Percentiles rank a stretch among this genome's conserved stretches.
phyloP scores from a whole-genome alignment of 2,113 vertebrate species.

The Mola mola region DNA sequence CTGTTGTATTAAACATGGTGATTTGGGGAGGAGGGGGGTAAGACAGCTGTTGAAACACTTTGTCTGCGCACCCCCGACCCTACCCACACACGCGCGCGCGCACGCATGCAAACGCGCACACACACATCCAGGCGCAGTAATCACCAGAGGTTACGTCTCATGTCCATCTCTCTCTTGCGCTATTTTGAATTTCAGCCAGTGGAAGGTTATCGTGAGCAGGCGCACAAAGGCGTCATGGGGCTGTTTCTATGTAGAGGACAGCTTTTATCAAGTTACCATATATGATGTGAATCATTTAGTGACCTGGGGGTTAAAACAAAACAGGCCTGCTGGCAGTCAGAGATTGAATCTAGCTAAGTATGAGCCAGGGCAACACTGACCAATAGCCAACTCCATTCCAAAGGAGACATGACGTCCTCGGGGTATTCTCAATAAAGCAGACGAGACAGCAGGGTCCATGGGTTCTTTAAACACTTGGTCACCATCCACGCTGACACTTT shows the following conservation, averaged over 20 bases:
- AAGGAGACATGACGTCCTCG: conserved; percentile 52
- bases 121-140: conserved; percentile 28
- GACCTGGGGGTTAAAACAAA: conserved; percentile 56
- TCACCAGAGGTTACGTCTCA: conserved; percentile 11
- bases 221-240: background rate
- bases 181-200: conserved; percentile 27
- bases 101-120: conserved; percentile 21
- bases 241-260: conserved; percentile 29
- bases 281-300: conserved; percentile 54
- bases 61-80: conserved; percentile 41
- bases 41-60: conserved; percentile 71
- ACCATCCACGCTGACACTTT: conserved; percentile 37
- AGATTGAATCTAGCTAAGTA: conserved; percentile 54
- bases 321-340: conserved; percentile 44
- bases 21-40: conserved; percentile 13
- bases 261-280: conserved; percentile 49
- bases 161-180: conserved; percentile 45
- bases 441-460: conserved; percentile 32
- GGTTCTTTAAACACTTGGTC: conserved; percentile 55
- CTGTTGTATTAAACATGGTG: conserved; percentile 59
- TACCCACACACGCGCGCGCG: conserved; percentile 12
- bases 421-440: conserved; percentile 42
- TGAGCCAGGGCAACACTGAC: conserved; percentile 53
- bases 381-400: conserved; percentile 24
- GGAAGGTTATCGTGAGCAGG: background rate